Conservation (phyloP, 2,797 vertebrate genomes). For the Centroberyx gerrardi region DNA sequence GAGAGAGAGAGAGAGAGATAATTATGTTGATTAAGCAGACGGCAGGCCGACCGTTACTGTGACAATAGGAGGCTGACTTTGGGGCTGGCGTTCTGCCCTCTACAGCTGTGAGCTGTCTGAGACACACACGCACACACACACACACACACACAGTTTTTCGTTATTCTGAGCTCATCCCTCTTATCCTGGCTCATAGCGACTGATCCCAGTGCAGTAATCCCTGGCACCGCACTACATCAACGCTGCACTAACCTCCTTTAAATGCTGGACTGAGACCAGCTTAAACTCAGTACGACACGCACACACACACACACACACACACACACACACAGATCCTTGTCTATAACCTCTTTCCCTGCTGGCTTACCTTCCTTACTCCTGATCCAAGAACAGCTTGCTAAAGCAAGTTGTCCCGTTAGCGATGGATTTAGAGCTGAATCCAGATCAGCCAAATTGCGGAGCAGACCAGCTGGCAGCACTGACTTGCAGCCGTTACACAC, state of each 20-base stretch:
- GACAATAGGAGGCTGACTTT: slow-evolving; percentile 77
- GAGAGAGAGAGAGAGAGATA: slow-evolving; percentile 21
- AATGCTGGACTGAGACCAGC: slow-evolving; percentile 64
- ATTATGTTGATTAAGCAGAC: slow-evolving; percentile 79
- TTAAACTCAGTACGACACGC: slow-evolving; percentile 51
- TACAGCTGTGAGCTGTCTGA: slow-evolving; percentile 77
- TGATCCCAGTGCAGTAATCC: neutral
- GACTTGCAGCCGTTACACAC: slow-evolving; percentile 57
- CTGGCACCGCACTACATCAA: slow-evolving; percentile 37
- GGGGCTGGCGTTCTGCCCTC: slow-evolving; percentile 74
- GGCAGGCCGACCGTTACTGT: slow-evolving; percentile 70
- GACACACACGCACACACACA: slow-evolving; percentile 33
- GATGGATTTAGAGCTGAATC: slow-evolving; percentile 67
- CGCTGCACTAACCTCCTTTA: slow-evolving; percentile 49
- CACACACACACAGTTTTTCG: slow-evolving; percentile 33
- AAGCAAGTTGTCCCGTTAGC: slow-evolving; percentile 38
- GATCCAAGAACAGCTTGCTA: slow-evolving; percentile 69
- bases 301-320: slow-evolving; percentile 26
- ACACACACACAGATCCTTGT: slow-evolving; percentile 40
- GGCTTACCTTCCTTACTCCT: slow-evolving; percentile 54
- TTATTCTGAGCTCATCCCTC: slow-evolving; percentile 68
- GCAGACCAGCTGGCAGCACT: slow-evolving; percentile 63
- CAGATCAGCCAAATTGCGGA: slow-evolving; percentile 63
- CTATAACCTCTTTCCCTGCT: slow-evolving; percentile 38
- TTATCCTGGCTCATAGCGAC: slow-evolving; percentile 55